These are phyloP conservation scores for Spodoptera frugiperda DNA, from an alignment of 1,140 invertebrate genomes.

Conservation along the genomic window DNA sequence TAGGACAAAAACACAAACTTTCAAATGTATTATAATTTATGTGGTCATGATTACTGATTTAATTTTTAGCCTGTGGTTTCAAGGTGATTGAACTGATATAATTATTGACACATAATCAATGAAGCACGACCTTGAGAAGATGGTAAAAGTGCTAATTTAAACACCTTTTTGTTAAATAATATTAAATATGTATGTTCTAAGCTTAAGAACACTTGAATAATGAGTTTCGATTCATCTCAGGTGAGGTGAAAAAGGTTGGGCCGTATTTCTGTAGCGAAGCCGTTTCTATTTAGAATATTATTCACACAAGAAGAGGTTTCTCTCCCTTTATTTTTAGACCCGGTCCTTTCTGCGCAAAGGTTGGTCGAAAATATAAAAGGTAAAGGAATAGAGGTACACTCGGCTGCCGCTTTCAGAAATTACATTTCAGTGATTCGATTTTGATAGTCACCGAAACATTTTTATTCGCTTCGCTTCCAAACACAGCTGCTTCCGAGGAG, in stretches of 20 bases:
- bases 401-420: constrained; percentile 5
- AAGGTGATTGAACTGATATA: neutral
- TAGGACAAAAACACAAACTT: constrained; percentile 30
- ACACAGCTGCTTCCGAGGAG: constrained; percentile 28
- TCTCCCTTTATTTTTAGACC: neutral
- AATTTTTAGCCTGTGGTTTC: constrained; percentile 9
- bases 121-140: neutral
- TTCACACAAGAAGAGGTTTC: neutral
- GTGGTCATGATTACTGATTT: constrained; percentile 9
- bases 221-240: neutral
- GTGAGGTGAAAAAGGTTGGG: neutral
- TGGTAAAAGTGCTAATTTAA: no score
- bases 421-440: constrained; percentile 19
- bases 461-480: constrained; percentile 37
- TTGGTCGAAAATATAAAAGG: neutral
- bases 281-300: constrained; percentile 10
- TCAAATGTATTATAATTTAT: constrained; percentile 35
- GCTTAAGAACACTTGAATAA: neutral
- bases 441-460: constrained; percentile 26
- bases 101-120: constrained; percentile 5
- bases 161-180: neutral
- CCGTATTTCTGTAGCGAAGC: neutral
- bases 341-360: constrained; percentile 1
- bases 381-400: neutral
- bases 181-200: neutral